Base-by-base conservation (phyloP, 2,888 invertebrate species). In the Platycheirus rosarum region DNA sequence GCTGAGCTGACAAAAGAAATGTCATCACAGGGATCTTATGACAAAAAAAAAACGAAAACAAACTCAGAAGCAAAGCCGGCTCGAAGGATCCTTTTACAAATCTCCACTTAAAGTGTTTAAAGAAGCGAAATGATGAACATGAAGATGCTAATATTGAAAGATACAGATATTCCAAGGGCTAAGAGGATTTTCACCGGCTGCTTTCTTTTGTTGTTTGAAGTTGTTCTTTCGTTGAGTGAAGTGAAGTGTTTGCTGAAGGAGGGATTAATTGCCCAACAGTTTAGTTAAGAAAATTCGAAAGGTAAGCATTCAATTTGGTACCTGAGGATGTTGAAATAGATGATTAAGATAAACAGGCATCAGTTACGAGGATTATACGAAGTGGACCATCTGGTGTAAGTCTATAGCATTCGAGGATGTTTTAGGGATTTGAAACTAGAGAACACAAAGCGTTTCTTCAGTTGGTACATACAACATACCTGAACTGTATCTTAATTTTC, bases 1-100 rank as follows among this genome's bases (percentile, higher is more conserved):
- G 71, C 51, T 70, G 75, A 71, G n/a, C 80, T 71, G 75, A 80
- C 53, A 70, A 80, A 80, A 62, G 70, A 80, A 75, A 75, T 80
- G 80, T 75, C 80, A 75, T 48, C 62, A 51, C 23, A 57, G 63
- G 18, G 14, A n/a, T 9, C 37, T 51, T 51, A 32, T 18, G 18
- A 5, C 6, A 42, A 14, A 26, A 11, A 44, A 16, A n/a, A 49
- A 65, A 32, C 32, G 13, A 57, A 65, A 74, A 79, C 46, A 66
- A 55, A 60, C 18, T 35, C 66, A 66, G 26, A 18, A 57, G 65
- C 55, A 53, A 51, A 32, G 48, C 55, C 35, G 18, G 42, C 26
- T 14, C 32, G 23, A 60, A 44, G 74, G 80, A 80, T 80, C 75
- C 80, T 53, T 46, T 80, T 80, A 71, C 75, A 80, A 80, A 80